These are phyloP conservation scores for Hololepta plana DNA, from an alignment of 2,888 invertebrate species.

Conservation along the genomic window DNA sequence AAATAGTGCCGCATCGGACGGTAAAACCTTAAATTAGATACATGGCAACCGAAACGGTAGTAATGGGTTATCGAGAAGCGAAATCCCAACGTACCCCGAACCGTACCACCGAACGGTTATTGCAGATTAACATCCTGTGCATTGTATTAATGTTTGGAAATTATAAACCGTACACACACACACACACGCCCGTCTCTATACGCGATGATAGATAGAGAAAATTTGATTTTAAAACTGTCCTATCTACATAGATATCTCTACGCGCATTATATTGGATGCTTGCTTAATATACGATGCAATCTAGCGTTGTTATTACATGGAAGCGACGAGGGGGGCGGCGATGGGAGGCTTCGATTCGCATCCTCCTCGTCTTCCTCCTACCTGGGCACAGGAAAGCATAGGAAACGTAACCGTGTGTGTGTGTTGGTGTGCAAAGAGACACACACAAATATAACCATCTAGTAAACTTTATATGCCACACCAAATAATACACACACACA, in stretches of 20 bases:
- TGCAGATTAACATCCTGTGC: slow-evolving; percentile 30
- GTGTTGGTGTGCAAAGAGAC: not conserved
- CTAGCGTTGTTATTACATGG: slow-evolving; percentile 28
- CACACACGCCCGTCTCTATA: not conserved
- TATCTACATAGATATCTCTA: slow-evolving; percentile 11
- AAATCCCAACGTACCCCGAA: too few species aligned
- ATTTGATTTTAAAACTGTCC: slow-evolving; percentile 32
- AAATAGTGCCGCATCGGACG: too few species aligned
- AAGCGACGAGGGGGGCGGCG: slow-evolving; percentile 15
- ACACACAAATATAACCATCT: too few species aligned
- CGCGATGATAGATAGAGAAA: slow-evolving; percentile 28
- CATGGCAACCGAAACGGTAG: too few species aligned
- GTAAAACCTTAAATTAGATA: too few species aligned
- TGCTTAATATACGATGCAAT: slow-evolving; percentile 31
- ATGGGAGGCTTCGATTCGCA: too few species aligned
- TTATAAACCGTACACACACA: slow-evolving; percentile 25
- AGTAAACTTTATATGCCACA: too few species aligned
- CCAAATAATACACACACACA: too few species aligned
- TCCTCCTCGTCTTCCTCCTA: too few species aligned
- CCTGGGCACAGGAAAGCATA: slow-evolving; percentile 6
- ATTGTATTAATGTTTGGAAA: slow-evolving; percentile 30
- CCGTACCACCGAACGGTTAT: slow-evolving; percentile 29
- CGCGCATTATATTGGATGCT: slow-evolving; percentile 24
- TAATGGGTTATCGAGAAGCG: slow-evolving; percentile 12
- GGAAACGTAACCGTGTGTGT: slow-evolving; percentile 1